Conservation (phyloP, 2,797 vertebrate genomes). For the Alfaro cultratus region DNA sequence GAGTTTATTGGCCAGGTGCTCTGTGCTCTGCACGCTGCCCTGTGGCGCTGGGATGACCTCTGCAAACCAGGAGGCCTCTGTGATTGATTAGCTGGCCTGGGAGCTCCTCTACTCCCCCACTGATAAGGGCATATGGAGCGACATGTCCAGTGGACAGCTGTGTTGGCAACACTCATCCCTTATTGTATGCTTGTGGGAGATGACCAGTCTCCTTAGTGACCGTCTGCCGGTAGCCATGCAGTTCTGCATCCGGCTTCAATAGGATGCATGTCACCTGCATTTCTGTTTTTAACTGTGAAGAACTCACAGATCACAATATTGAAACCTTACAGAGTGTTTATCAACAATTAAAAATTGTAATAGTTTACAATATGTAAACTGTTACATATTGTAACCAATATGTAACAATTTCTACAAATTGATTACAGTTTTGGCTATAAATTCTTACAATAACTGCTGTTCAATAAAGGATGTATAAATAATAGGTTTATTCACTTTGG, state of each 20-base stretch:
- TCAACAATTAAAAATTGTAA: not conserved
- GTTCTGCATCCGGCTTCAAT: not conserved
- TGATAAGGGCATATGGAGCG: slow-evolving; percentile 79
- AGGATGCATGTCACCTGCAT: not conserved
- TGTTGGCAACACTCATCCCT: slow-evolving; percentile 50
- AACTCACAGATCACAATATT: not conserved
- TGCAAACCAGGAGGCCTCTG: slow-evolving; percentile 50
- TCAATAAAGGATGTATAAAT: not conserved
- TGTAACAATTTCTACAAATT: not conserved
- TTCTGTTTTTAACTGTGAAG: not conserved
- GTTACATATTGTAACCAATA: too few relatives aligned
- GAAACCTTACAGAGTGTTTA: not conserved
- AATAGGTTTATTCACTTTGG: not conserved
- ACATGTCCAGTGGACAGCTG: slow-evolving; percentile 72
- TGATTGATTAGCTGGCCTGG: slow-evolving; percentile 82
- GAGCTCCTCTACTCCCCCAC: slow-evolving; percentile 69
- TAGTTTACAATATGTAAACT: too few relatives aligned
- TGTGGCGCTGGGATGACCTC: slow-evolving; percentile 67
- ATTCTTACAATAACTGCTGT: not conserved
- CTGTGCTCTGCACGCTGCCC: slow-evolving; percentile 67
- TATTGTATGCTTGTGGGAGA: slow-evolving; percentile 14
- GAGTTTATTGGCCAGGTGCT: slow-evolving; percentile 65
- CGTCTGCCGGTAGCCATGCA: not conserved
- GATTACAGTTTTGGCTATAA: not conserved
- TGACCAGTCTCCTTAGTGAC: not conserved